These are phyloP conservation scores for Leiothrix lutea DNA, from an alignment of 2,113 vertebrate species.

Conservation along the genomic window DNA sequence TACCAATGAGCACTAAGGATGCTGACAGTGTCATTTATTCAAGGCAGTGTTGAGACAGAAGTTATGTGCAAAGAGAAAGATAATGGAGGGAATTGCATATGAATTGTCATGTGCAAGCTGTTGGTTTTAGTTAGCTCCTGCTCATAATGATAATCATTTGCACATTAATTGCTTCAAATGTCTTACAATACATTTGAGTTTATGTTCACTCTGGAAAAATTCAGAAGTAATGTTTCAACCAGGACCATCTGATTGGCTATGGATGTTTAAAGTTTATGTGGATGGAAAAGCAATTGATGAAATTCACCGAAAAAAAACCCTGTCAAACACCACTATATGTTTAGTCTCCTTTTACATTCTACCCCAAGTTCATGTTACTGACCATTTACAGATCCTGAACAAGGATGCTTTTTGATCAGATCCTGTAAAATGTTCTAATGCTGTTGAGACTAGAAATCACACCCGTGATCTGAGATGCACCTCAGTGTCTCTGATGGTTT, in stretches of 20 bases:
- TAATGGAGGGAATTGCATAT: neutral
- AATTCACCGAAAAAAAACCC: neutral
- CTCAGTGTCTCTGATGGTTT: neutral
- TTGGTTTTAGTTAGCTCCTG: neutral
- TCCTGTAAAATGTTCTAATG: neutral
- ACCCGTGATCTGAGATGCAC: neutral
- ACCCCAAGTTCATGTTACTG: neutral
- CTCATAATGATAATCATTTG: neutral
- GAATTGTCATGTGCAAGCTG: neutral
- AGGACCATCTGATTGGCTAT: neutral
- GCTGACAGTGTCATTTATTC: neutral
- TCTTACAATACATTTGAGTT: neutral
- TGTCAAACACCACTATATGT: neutral
- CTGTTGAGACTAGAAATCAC: neutral
- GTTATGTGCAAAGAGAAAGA: neutral
- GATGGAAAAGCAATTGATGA: neutral
- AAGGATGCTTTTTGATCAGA: neutral
- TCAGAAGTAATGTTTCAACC: neutral
- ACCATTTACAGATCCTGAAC: neutral
- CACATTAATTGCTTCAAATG: slow-evolving; percentile 1
- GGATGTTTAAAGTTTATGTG: neutral
- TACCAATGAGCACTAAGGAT: neutral
- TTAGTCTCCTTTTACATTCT: neutral
- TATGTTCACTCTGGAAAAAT: neutral
- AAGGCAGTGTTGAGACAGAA: neutral